These are phyloP conservation scores for Cottoperca gobio DNA, from an alignment of 2,797 vertebrate species.

Conservation along the genomic window DNA sequence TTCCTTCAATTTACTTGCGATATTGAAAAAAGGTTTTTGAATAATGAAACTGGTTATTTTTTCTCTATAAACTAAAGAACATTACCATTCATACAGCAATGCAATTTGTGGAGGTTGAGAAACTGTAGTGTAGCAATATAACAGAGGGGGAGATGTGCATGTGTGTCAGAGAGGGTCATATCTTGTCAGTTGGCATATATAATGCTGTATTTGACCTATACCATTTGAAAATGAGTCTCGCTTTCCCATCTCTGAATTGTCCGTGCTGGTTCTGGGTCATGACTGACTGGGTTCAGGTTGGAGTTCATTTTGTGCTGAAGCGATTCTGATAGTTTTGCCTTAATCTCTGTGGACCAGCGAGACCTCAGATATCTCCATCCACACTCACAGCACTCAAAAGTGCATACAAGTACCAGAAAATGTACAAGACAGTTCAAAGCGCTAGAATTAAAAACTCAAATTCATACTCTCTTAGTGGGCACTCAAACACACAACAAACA, in stretches of 20 bases:
- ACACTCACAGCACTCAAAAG: neutral
- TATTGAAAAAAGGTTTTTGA: neutral
- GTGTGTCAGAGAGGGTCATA: neutral
- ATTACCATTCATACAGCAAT: no score
- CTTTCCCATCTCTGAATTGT: neutral
- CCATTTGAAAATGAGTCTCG: neutral
- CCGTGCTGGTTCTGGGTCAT: constrained; percentile 10
- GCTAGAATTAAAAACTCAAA: neutral
- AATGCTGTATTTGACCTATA: neutral
- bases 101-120: constrained; percentile 3
- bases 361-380: constrained; percentile 19
- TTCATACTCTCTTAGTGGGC: neutral
- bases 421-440: neutral
- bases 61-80: no score
- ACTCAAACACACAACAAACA: neutral
- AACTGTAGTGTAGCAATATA: neutral
- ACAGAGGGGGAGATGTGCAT: neutral
- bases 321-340: constrained; percentile 31
- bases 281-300: constrained; percentile 13
- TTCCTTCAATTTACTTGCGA: neutral
- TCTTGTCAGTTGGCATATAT: constrained; percentile 1
- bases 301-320: neutral
- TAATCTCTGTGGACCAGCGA: constrained; percentile 45
- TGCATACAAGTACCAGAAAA: neutral
- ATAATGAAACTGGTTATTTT: neutral